Conservation (phyloP, 2,113 vertebrate species). For the Nothobranchius furzeri region DNA sequence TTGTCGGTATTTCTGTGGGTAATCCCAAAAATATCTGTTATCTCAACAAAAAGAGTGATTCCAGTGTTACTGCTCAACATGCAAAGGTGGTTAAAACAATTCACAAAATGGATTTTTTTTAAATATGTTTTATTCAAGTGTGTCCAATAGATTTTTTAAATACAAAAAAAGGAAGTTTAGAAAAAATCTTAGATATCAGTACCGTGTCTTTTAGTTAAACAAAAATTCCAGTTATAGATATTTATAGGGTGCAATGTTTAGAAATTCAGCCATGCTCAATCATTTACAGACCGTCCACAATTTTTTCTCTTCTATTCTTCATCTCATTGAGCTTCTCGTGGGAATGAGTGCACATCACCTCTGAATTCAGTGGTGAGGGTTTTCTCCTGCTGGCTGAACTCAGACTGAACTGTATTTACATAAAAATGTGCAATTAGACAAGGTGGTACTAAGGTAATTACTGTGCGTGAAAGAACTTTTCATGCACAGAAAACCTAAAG, state of each 20-base stretch:
- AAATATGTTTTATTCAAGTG: too few species aligned
- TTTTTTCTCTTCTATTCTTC: neutral
- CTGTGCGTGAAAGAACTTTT: neutral
- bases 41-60: too few species aligned
- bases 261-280: neutral
- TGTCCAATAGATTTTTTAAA: too few species aligned
- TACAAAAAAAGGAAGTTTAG: too few species aligned
- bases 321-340: neutral
- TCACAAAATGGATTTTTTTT: too few species aligned
- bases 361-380: neutral
- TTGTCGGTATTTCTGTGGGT: too few species aligned
- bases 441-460: slow-evolving; percentile 8
- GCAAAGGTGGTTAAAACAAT: too few species aligned
- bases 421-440: slow-evolving; percentile 37
- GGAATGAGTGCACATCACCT: neutral
- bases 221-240: too few species aligned
- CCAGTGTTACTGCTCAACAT: too few species aligned
- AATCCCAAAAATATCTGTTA: too few species aligned
- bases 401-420: slow-evolving; percentile 34
- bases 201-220: neutral
- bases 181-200: too few species aligned
- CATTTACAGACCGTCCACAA: neutral
- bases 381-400: slow-evolving; percentile 19
- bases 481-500: neutral
- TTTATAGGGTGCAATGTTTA: neutral